Base-by-base conservation (phyloP, 2,888 invertebrate genomes). In the Trichopria drosophilae region DNA sequence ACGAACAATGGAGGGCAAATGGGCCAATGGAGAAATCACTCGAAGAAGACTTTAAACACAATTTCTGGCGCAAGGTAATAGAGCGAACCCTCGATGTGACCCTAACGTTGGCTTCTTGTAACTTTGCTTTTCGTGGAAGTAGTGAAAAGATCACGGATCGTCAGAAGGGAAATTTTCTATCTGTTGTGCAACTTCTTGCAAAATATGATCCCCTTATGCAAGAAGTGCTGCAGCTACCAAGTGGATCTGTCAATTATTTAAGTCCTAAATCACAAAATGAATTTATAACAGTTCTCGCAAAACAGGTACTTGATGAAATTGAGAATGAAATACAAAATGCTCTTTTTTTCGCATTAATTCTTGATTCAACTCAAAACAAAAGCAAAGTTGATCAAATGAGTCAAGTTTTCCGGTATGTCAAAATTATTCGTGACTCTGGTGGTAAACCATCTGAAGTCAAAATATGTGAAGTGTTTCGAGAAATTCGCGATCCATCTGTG, bases 131-230 rank as follows among this genome's bases (percentile, higher is more conserved):
- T 49, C 50, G 56, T 51, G 56, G 57, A 26, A 51, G 59, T 36
- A 43, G 45, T 28, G 60, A 46, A 29, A 10, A 24, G 13, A 26
- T 45, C 37, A 36, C 31, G 6, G 22, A 26, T 13, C 40, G 46
- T 26, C 29, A 49, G 39, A 57, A 57, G 36, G 60, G 58, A 20
- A 61, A 60, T 42, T 61, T 61, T 60, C 40, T 60, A 24, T 51
- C 53, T 42, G 53, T 62, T 22, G 48, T 61, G 5, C 51, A 57
- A 29, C 48, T 61, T 24, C 42, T 62, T 35, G 44, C 54, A 18
- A 53, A 45, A 19, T 59, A 59, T 45, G 59, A 62, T 51, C 32
- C 51, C 4, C 35, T 51, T 42, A 51, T 58, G 28, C 49, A 55
- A 32, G 53, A 59, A 40, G 41, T 58, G 36, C 29, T 52, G 13